Conservation (phyloP, 2,113 vertebrate species). For the Isurus oxyrinchus region DNA sequence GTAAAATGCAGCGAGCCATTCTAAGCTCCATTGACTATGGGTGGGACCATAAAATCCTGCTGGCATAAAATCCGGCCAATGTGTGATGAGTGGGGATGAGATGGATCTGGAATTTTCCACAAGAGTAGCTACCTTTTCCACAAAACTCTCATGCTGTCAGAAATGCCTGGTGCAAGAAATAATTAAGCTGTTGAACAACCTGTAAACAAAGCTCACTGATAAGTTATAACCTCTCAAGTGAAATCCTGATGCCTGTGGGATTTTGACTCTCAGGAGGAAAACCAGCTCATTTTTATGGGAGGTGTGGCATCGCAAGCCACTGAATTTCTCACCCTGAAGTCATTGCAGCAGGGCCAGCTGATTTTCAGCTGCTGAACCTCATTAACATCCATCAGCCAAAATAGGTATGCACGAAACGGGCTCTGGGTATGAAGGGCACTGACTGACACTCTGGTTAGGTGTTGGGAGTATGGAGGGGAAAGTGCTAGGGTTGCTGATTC, state of each 20-base stretch:
- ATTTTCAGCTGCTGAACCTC: background rate
- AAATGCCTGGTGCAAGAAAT: background rate
- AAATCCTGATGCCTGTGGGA: background rate
- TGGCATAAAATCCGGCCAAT: no score
- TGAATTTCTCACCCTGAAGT: background rate
- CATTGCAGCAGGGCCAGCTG: background rate
- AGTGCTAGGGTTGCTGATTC: no score
- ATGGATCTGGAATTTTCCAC: background rate
- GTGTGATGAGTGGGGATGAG: background rate
- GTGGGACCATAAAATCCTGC: no score
- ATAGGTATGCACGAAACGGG: background rate
- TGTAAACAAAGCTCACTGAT: background rate
- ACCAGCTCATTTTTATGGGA: background rate
- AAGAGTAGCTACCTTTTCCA: background rate
- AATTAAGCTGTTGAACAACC: background rate
- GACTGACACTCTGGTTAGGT: background rate
- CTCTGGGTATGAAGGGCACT: background rate
- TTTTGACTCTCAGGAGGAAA: background rate
- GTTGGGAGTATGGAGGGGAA: background rate
- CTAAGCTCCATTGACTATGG: no score
- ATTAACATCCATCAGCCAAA: background rate
- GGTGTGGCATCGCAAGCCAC: no score
- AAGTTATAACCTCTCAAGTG: background rate
- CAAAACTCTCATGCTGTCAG: background rate
- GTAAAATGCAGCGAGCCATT: no score